These are phyloP conservation scores for Macrobrachium rosenbergii DNA, from an alignment of 1,140 invertebrate species.

Conservation along the genomic window DNA sequence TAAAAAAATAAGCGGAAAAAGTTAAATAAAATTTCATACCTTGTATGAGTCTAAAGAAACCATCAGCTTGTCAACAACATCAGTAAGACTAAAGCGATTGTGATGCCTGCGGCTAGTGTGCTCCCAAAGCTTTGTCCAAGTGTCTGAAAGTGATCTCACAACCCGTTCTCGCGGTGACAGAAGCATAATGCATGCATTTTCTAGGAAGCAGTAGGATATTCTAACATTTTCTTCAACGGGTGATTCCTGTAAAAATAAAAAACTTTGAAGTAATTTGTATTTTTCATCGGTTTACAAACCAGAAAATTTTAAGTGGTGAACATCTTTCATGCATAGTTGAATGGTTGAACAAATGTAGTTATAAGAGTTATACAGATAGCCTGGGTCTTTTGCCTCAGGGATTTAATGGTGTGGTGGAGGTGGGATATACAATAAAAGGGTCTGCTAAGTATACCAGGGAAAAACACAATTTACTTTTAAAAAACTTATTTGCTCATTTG, in stretches of 20 bases:
- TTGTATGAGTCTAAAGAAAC: conserved; percentile 85
- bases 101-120: conserved; percentile 69
- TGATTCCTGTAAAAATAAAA: conserved; percentile 30
- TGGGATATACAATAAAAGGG: too few species aligned
- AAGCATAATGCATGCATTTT: conserved; percentile 85
- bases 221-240: conserved; percentile 55
- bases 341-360: too few species aligned
- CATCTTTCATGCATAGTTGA: too few species aligned
- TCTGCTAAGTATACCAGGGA: too few species aligned
- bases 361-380: too few species aligned
- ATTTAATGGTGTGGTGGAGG: too few species aligned
- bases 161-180: conserved; percentile 84
- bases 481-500: too few species aligned
- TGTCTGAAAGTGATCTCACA: conserved; percentile 80
- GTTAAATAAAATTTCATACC: conserved; percentile 68
- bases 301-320: too few species aligned
- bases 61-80: conserved; percentile 82
- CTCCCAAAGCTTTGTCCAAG: conserved; percentile 87
- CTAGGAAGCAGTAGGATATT: conserved; percentile 72
- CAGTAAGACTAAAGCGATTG: conserved; percentile 77
- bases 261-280: too few species aligned
- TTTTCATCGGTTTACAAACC: too few species aligned
- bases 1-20: neutral
- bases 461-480: too few species aligned
- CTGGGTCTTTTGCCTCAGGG: too few species aligned